A percentile compares a stretch with the other conserved stretches of the same genome.
phyloP scores from a whole-genome alignment of 2,888 invertebrate species.

The Drosophila seclusa region DNA sequence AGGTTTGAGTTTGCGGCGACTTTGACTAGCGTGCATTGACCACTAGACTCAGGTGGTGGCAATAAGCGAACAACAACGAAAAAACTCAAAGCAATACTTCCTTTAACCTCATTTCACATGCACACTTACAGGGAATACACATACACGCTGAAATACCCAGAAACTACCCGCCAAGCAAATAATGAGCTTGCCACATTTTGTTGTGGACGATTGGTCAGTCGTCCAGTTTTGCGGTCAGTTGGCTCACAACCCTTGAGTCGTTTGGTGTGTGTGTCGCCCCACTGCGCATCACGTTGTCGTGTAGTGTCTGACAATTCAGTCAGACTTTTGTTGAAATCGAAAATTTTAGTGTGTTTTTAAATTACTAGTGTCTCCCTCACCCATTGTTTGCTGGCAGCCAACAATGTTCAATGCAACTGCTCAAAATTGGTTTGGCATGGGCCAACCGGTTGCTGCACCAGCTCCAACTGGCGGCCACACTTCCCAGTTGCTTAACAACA shows the following conservation, averaged over 20 bases:
- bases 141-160: conserved; percentile 24
- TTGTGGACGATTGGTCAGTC: conserved; percentile 66
- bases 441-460: conserved; percentile 50
- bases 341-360: conserved; percentile 36
- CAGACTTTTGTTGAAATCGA: conserved; percentile 36
- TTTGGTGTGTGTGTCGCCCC: conserved; percentile 57
- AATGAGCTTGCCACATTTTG: conserved; percentile 56
- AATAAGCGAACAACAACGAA: conserved; percentile 37
- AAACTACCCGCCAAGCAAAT: conserved; percentile 71
- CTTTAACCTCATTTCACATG: conserved; percentile 83
- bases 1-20: conserved; percentile 41
- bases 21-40: conserved; percentile 81
- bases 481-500: conserved; percentile 58
- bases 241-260: conserved; percentile 79
- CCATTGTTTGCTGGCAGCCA: conserved; percentile 18
- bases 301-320: conserved; percentile 48
- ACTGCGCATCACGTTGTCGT: conserved; percentile 28
- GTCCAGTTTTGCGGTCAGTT: conserved; percentile 82
- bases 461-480: conserved; percentile 40
- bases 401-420: conserved; percentile 82
- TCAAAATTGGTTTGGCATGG: conserved; percentile 83
- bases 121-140: conserved; percentile 45
- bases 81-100: conserved; percentile 73
- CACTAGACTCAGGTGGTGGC: conserved; percentile 56
- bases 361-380: conserved; percentile 49